Conservation (phyloP, 2,797 vertebrate genomes). For the Remorina albescens region DNA sequence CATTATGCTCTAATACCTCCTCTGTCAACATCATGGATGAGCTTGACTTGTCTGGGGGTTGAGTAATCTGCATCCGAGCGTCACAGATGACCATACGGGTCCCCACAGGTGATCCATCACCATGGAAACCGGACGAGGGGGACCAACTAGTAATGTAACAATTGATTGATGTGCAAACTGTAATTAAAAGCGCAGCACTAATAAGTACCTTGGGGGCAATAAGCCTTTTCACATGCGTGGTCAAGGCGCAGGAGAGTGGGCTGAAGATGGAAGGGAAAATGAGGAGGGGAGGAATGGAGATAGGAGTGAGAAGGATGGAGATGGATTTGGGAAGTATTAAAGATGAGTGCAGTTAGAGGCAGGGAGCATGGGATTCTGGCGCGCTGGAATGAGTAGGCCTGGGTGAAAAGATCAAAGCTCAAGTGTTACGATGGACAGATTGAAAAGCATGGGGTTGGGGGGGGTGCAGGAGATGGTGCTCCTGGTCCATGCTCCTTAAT, state of each 20-base stretch:
- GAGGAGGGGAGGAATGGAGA: conserved; percentile 9
- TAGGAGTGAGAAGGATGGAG: conserved; percentile 60
- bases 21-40: conserved; percentile 63
- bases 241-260: conserved; percentile 27
- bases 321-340: conserved; percentile 71
- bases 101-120: conserved; percentile 75
- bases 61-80: conserved; percentile 71
- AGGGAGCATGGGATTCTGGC: conserved; percentile 59
- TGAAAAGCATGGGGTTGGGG: conserved; percentile 67
- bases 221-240: conserved; percentile 49
- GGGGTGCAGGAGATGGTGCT: conserved; percentile 47
- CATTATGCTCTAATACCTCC: conserved; percentile 52
- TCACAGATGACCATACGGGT: conserved; percentile 70
- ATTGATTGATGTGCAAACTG: conserved; percentile 79
- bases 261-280: conserved; percentile 19
- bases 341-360: conserved; percentile 62
- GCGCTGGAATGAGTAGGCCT: conserved; percentile 63
- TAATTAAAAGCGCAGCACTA: conserved; percentile 82
- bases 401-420: conserved; percentile 81
- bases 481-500: conserved; percentile 71
- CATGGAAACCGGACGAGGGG: conserved; percentile 68
- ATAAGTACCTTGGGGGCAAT: conserved; percentile 76
- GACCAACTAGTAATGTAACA: conserved; percentile 74
- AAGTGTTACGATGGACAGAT: conserved; percentile 77
- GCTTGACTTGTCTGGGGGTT: conserved; percentile 36